Evolutionary conservation across 2,113 vertebrate species (phyloP).

Genomic region (Paralichthys olivaceus): DNA sequence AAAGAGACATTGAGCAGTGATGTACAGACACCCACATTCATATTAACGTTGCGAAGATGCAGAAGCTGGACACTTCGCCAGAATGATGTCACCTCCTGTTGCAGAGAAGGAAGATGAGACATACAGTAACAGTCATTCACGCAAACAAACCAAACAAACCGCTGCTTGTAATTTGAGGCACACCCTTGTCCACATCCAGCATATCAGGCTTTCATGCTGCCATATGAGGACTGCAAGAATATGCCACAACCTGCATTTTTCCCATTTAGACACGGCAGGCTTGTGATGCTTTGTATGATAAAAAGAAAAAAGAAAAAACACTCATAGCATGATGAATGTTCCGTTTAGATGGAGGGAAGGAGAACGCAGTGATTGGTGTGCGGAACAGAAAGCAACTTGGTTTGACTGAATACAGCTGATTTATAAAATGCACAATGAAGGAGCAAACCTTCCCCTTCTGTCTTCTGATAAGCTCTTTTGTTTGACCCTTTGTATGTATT

Average conservation of each 20-base stretch:
- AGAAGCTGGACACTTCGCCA: conserved; percentile 30
- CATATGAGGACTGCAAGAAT: conserved; percentile 33
- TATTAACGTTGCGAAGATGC: conserved; percentile 53
- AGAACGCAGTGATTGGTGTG: conserved; percentile 40
- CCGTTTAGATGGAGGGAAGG: conserved; percentile 37
- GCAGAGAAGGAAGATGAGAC: conserved; percentile 40
- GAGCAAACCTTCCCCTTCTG: conserved; percentile 46
- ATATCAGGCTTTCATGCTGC: conserved; percentile 52
- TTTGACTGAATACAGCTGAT: conserved; percentile 47
- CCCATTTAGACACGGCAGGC: conserved; percentile 40
- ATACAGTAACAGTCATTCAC: background rate
- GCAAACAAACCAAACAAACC: conserved; percentile 64
- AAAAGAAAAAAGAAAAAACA: conserved; percentile 26
- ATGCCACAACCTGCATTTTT: conserved; percentile 41
- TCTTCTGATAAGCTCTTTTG: conserved; percentile 50
- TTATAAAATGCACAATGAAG: conserved; percentile 69
- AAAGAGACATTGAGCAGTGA: conserved; percentile 58
- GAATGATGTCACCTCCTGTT: conserved; percentile 48
- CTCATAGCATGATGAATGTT: conserved; percentile 74
- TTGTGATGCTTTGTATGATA: conserved; percentile 47
- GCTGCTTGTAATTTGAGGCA: conserved; percentile 51
- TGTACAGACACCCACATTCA: conserved; percentile 63
- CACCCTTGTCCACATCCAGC: conserved; percentile 40
- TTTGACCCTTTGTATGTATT: conserved; percentile 30
- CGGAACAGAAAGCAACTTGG: conserved; percentile 18